phyloP scores from a whole-genome alignment of 37 sponge, comb jelly and placozoan genomes.

The Cladorhizidae sp. region DNA sequence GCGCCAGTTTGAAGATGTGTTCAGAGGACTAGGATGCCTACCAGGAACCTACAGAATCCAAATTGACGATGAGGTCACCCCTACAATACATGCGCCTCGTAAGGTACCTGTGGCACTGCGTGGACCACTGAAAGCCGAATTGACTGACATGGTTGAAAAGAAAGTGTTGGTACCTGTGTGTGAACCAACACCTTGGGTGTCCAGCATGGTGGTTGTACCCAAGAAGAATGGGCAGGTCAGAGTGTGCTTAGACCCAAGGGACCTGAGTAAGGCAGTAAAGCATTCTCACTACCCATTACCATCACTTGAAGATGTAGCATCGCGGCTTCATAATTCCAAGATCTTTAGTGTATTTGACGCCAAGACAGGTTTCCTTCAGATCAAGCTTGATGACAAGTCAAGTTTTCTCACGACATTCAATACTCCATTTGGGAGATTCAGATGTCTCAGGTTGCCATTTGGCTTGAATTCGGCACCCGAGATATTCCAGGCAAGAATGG shows the following conservation, averaged over 20 bases:
- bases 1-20: conserved; percentile 1
- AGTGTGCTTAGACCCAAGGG: conserved; percentile 57
- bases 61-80: background rate
- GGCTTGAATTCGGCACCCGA: conserved; percentile 59
- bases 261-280: conserved; percentile 47
- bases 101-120: conserved; percentile 31
- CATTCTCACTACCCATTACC: conserved; percentile 62
- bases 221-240: too few species aligned
- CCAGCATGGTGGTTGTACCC: conserved; percentile 41
- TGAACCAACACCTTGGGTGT: conserved; percentile 62
- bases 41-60: conserved; percentile 45
- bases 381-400: conserved; percentile 51
- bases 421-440: conserved; percentile 60
- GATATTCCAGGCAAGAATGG: too few species aligned
- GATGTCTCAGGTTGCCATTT: conserved; percentile 39
- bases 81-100: conserved; percentile 44
- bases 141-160: conserved; percentile 37
- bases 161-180: conserved; percentile 51
- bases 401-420: conserved; percentile 64
- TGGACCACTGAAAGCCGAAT: conserved; percentile 15
- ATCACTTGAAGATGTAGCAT: too few species aligned
- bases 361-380: conserved; percentile 62
- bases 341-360: conserved; percentile 66
- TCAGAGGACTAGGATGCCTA: conserved; percentile 46
- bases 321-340: conserved; percentile 38